A percentile compares a stretch with the other conserved stretches of the same genome.
Conservation (phyloP, 2,113 vertebrate genomes). For the Semnornis frantzii region DNA sequence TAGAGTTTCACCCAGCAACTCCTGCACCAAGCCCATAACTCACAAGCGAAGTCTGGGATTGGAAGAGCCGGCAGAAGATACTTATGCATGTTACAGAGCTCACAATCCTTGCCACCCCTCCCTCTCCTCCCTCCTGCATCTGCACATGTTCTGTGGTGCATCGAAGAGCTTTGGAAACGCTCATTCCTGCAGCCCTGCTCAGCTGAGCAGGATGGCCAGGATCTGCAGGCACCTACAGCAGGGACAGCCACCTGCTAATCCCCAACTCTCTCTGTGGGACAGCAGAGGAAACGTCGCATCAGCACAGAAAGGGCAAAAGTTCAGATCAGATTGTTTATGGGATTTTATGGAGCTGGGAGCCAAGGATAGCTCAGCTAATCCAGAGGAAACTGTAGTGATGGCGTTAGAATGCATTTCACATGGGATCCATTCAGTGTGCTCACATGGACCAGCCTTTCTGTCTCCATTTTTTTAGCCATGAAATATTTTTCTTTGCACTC, state of each 20-base stretch:
- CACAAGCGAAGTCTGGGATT: background rate
- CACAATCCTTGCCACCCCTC: background rate
- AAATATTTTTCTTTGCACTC: conserved; percentile 66
- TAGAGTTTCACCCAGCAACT: background rate
- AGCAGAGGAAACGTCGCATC: background rate
- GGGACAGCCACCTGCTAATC: conserved; percentile 37
- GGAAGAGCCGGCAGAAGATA: background rate
- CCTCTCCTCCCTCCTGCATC: background rate
- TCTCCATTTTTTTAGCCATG: conserved; percentile 67
- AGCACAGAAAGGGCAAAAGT: conserved; percentile 60
- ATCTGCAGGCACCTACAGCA: background rate
- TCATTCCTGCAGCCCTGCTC: background rate
- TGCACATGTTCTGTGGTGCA: background rate
- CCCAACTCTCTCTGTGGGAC: background rate
- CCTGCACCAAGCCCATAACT: background rate
- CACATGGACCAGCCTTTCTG: conserved; percentile 64
- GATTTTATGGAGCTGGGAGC: conserved; percentile 42
- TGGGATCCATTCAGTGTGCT: conserved; percentile 47
- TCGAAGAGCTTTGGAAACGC: background rate
- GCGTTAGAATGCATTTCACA: conserved; percentile 50
- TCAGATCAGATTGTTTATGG: conserved; percentile 57
- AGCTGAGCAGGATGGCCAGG: background rate
- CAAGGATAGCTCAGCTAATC: conserved; percentile 63
- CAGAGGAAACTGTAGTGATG: conserved; percentile 60
- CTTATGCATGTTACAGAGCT: background rate